Evolutionary conservation across 1,140 invertebrate genomes (phyloP).

Genomic region (Parapsyche elsis): DNA sequence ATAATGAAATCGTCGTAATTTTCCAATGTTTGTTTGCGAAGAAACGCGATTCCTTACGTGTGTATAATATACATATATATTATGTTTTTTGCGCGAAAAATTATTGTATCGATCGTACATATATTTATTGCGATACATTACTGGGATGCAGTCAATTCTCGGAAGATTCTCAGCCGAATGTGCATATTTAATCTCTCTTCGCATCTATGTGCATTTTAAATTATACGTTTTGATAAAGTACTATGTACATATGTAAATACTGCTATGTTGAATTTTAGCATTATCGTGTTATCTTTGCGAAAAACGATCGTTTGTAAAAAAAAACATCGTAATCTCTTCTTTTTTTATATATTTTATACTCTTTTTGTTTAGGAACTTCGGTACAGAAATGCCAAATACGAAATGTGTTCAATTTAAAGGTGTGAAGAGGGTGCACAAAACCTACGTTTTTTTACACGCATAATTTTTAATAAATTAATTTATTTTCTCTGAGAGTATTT

Average conservation of each 20-base stretch:
- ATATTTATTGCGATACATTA: slow-evolving; percentile 8
- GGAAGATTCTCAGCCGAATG: neutral
- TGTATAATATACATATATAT: too few species aligned
- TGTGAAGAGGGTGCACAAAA: neutral
- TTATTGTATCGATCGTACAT: neutral
- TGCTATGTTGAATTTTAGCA: neutral
- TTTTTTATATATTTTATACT: neutral
- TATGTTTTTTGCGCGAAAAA: too few species aligned
- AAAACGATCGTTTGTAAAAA: neutral
- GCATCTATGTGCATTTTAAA: too few species aligned
- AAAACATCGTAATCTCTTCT: too few species aligned
- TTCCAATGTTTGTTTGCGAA: too few species aligned
- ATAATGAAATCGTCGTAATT: too few species aligned
- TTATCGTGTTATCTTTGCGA: neutral
- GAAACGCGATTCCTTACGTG: too few species aligned
- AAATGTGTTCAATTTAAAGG: slow-evolving; percentile 18
- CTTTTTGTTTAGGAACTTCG: neutral
- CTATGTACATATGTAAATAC: neutral
- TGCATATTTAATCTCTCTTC: neutral
- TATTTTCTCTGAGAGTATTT: too few species aligned
- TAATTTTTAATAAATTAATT: too few species aligned
- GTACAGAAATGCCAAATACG: neutral
- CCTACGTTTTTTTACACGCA: neutral
- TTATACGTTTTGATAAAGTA: too few species aligned
- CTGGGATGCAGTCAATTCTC: neutral